Evolutionary conservation across 2,888 invertebrate species (phyloP).

Genomic region (Argynnis bischoffii): DNA sequence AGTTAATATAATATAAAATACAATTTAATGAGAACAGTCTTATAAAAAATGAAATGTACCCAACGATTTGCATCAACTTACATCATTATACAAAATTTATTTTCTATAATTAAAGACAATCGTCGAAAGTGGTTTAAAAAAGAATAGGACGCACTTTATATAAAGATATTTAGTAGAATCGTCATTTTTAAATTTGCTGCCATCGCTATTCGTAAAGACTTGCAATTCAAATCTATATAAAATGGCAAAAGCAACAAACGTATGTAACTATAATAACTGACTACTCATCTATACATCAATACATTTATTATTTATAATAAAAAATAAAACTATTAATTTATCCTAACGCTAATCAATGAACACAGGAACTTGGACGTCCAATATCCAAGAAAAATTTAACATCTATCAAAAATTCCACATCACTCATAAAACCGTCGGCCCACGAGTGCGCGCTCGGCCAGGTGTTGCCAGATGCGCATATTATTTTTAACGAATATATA

Average conservation of each 20-base stretch:
- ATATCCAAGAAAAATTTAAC: slow-evolving; percentile 59
- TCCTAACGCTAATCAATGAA: slow-evolving; percentile 67
- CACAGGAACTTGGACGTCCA: slow-evolving; percentile 68
- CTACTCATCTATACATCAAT: slow-evolving; percentile 19
- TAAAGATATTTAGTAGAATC: slow-evolving; percentile 43
- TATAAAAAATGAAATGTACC: slow-evolving; percentile 55
- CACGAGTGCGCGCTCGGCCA: slow-evolving; percentile 7
- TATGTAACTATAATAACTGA: slow-evolving; percentile 3
- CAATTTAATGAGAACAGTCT: slow-evolving; percentile 68
- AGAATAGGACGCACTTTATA: slow-evolving; percentile 60
- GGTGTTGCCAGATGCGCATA: slow-evolving; percentile 16
- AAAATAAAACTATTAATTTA: slow-evolving; percentile 34
- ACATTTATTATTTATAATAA: slow-evolving; percentile 21
- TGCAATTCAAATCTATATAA: background rate
- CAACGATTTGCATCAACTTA: slow-evolving; percentile 44
- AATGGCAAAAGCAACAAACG: slow-evolving; percentile 26
- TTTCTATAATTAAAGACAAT: slow-evolving; percentile 20
- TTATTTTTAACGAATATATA: slow-evolving; percentile 1
- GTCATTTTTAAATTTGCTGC: slow-evolving; percentile 35
- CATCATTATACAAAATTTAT: slow-evolving; percentile 56
- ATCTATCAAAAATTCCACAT: slow-evolving; percentile 27
- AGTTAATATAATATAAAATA: slow-evolving; percentile 59
- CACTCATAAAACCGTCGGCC: slow-evolving; percentile 38
- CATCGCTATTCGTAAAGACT: slow-evolving; percentile 3
- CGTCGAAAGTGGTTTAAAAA: slow-evolving; percentile 26